Percentiles rank a stretch among this genome's conserved stretches.
These are phyloP conservation scores for Girardia tigrina DNA, from an alignment of 2,888 invertebrate species.

Conservation along the genomic window DNA sequence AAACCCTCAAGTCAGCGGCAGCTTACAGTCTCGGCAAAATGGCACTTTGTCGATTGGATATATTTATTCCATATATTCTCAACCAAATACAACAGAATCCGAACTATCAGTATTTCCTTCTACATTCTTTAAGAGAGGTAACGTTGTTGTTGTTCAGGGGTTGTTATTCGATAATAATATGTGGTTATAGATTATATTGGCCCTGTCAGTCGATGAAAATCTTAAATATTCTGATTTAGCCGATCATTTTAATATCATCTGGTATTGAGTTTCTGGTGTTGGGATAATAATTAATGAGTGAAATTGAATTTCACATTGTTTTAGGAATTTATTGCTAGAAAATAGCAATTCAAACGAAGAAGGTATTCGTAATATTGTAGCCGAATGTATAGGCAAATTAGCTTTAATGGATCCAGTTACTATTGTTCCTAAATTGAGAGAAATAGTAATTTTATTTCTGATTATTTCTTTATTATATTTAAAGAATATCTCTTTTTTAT, in stretches of 20 bases:
- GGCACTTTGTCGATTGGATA: constrained; percentile 79
- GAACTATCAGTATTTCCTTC: constrained; percentile 77
- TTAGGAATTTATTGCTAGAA: constrained; percentile 53
- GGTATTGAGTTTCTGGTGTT: no score
- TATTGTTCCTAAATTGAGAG: constrained; percentile 65
- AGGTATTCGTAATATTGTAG: constrained; percentile 92
- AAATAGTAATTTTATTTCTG: constrained; percentile 39
- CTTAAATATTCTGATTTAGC: no score
- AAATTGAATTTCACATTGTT: no score
- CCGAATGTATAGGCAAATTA: constrained; percentile 87
- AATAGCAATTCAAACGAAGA: constrained; percentile 94
- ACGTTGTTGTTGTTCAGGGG: constrained; percentile 35
- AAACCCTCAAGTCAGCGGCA: constrained; percentile 32
- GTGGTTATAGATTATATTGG: not conserved
- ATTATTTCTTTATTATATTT: not conserved
- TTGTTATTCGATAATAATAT: not conserved
- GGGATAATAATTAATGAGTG: no score
- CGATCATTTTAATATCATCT: no score
- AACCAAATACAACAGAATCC: constrained; percentile 83
- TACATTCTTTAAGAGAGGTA: constrained; percentile 93
- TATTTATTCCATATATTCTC: constrained; percentile 81
- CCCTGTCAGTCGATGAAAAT: no score
- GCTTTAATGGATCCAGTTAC: constrained; percentile 78
- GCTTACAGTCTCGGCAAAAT: constrained; percentile 59
- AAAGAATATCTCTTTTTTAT: constrained; percentile 25